A percentile compares a stretch with the other conserved stretches of the same genome.
Evolutionary conservation across 2,113 vertebrate genomes (phyloP).

Genomic region (Cynoglossus semilaevis): DNA sequence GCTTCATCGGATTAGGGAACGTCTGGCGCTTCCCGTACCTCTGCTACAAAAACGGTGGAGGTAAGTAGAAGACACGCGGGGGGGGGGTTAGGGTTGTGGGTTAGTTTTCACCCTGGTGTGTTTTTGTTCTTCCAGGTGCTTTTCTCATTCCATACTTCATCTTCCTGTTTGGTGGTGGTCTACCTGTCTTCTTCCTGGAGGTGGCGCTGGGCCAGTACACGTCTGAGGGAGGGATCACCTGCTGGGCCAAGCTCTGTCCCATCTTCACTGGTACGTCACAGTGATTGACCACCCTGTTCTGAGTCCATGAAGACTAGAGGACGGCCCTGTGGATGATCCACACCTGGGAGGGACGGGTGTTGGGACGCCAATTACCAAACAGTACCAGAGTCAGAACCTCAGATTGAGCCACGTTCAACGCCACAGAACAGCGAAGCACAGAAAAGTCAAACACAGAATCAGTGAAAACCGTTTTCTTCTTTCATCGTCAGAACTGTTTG

Average conservation of each 20-base stretch:
- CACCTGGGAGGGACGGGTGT: too few species aligned
- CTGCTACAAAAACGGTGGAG: constrained; percentile 99
- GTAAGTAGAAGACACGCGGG: constrained; percentile 58
- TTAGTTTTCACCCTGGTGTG: background rate
- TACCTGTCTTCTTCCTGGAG: constrained; percentile 98
- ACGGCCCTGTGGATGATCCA: background rate
- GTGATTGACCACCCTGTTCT: too few species aligned
- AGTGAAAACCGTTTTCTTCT: too few species aligned
- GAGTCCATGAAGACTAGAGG: constrained; percentile 59
- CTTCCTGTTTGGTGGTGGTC: constrained; percentile 96
- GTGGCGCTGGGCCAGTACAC: constrained; percentile 97
- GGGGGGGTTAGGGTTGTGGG: background rate
- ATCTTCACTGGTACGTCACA: constrained; percentile 84
- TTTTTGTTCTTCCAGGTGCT: constrained; percentile 79
- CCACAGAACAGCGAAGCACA: too few species aligned
- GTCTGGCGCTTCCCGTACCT: constrained; percentile 99
- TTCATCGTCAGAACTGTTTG: too few species aligned
- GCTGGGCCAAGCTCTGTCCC: constrained; percentile 97
- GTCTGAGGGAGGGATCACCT: constrained; percentile 97
- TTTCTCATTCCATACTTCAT: constrained; percentile 99
- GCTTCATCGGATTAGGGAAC: constrained; percentile 96
- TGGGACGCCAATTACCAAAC: too few species aligned
- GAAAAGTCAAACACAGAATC: too few species aligned
- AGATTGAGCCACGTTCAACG: too few species aligned
- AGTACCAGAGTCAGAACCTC: too few species aligned